Conservation (phyloP, 2,113 vertebrate genomes). For the Thryonomys swinderianus region DNA sequence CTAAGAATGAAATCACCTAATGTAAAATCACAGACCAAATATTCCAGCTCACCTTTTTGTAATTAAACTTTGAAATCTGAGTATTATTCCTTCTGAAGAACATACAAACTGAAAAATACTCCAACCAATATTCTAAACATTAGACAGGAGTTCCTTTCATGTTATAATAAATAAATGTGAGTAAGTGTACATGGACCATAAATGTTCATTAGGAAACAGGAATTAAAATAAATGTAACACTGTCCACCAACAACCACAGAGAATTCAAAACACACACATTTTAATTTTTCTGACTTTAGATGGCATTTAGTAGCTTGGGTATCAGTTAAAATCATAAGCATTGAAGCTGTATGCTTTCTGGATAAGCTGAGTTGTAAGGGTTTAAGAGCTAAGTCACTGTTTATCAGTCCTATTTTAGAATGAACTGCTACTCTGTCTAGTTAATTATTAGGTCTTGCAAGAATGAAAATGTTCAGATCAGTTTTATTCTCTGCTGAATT, state of each 20-base stretch:
- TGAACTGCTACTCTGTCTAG: slow-evolving; percentile 51
- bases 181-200: neutral
- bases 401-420: slow-evolving; percentile 57
- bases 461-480: slow-evolving; percentile 76
- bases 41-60: neutral
- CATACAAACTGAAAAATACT: neutral
- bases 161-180: neutral
- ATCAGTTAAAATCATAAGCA: neutral
- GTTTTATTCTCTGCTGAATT: slow-evolving; percentile 71
- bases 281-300: neutral
- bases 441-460: slow-evolving; percentile 64
- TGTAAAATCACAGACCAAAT: too few relatives aligned
- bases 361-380: neutral
- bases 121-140: neutral
- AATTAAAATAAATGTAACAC: neutral
- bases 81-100: neutral
- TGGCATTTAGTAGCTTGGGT: neutral
- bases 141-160: neutral
- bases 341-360: neutral
- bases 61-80: neutral
- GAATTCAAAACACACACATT: neutral
- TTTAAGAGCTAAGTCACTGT: neutral
- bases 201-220: neutral
- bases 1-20: too few relatives aligned
- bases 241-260: neutral